phyloP scores from a whole-genome alignment of 2,888 invertebrate genomes.

The Andrena hattorfiana region DNA sequence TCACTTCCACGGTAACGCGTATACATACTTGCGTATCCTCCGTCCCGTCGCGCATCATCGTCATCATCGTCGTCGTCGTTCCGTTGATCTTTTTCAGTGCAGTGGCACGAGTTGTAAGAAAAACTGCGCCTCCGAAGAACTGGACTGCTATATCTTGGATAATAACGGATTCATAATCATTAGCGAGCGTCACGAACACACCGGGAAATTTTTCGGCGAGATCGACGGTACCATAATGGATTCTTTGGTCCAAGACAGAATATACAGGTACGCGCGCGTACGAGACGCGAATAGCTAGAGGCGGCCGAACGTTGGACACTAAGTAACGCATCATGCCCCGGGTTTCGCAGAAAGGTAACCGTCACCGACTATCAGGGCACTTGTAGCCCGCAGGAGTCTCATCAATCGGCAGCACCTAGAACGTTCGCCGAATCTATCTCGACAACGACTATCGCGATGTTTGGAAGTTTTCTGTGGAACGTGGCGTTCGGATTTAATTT shows the following conservation, averaged over 20 bases:
- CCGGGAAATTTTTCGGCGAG: conserved; percentile 97
- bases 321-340: background rate
- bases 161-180: conserved; percentile 97
- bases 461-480: conserved; percentile 78
- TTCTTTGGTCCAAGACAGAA: conserved; percentile 94
- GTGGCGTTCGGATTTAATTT: conserved; percentile 78
- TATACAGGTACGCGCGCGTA: conserved; percentile 87
- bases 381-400: conserved; percentile 87
- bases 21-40: background rate
- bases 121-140: conserved; percentile 93
- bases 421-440: conserved; percentile 74
- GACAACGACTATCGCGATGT: conserved; percentile 67
- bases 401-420: conserved; percentile 84
- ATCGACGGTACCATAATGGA: conserved; percentile 98
- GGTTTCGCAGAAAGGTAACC: conserved; percentile 89
- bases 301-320: no score
- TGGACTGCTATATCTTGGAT: conserved; percentile 97
- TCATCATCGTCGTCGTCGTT: background rate
- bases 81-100: conserved; percentile 86
- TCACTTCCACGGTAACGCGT: conserved; percentile 91
- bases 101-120: conserved; percentile 90
- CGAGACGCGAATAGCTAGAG: background rate
- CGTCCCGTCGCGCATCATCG: background rate
- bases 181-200: conserved; percentile 94
- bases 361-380: conserved; percentile 96